Percentiles rank a stretch among this genome's conserved stretches.
Evolutionary conservation across 2,113 vertebrate genomes (phyloP).

Genomic region (Oryzias melastigma): DNA sequence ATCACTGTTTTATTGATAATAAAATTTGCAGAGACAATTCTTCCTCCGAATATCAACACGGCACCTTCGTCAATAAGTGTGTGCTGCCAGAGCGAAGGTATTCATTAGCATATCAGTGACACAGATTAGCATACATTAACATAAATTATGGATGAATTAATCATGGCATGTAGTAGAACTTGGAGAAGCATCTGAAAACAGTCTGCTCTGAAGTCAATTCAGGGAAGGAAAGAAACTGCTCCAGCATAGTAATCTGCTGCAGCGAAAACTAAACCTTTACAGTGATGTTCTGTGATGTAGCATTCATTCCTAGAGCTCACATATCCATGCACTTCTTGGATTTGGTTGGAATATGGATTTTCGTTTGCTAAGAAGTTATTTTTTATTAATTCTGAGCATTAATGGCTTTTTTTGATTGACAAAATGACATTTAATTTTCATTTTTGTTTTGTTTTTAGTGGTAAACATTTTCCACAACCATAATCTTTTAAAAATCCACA

Average conservation of each 20-base stretch:
- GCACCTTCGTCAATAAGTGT: constrained; percentile 43
- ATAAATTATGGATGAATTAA: constrained; percentile 75
- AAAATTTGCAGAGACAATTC: constrained; percentile 25
- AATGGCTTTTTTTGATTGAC: too few relatives aligned
- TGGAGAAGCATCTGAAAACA: constrained; percentile 70
- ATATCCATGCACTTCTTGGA: constrained; percentile 13
- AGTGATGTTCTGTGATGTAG: constrained; percentile 35
- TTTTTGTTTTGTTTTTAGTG: too few relatives aligned
- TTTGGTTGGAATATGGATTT: not conserved
- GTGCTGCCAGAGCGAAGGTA: constrained; percentile 63
- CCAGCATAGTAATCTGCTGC: constrained; percentile 42
- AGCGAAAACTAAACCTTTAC: constrained; percentile 30
- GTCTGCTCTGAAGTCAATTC: constrained; percentile 61
- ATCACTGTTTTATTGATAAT: constrained; percentile 21
- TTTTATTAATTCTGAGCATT: too few relatives aligned
- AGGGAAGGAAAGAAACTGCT: constrained; percentile 41
- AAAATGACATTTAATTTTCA: too few relatives aligned
- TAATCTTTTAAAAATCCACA: too few relatives aligned
- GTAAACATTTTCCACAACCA: too few relatives aligned
- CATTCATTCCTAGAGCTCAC: constrained; percentile 23
- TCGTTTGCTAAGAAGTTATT: too few relatives aligned
- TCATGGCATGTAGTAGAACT: constrained; percentile 65
- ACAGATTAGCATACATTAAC: constrained; percentile 81
- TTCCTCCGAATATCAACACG: constrained; percentile 48
- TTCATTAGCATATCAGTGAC: constrained; percentile 79